Conservation (phyloP, 2,113 vertebrate genomes). For the Caretta caretta region DNA sequence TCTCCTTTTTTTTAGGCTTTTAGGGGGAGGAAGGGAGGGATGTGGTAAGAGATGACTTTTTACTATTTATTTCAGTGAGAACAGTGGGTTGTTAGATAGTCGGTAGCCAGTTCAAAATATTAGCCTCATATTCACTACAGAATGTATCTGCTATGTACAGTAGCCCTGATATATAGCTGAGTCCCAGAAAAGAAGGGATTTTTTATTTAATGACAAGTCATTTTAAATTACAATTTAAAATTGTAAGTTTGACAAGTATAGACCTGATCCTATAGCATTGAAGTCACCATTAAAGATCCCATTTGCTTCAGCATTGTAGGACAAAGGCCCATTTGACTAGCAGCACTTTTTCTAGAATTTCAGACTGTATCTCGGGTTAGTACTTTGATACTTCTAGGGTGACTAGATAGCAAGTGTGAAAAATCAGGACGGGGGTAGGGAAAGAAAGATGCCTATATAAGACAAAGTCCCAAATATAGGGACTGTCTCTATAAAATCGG, state of each 20-base stretch:
- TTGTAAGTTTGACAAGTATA: accelerated
- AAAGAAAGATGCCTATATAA: too few relatives aligned
- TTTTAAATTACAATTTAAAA: background rate
- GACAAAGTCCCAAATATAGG: too few relatives aligned
- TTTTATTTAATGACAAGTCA: background rate
- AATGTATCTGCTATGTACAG: background rate
- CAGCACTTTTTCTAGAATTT: background rate
- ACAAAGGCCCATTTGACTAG: background rate
- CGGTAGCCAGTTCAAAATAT: background rate
- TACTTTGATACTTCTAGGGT: accelerated
- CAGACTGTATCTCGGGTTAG: accelerated
- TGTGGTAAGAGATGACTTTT: background rate
- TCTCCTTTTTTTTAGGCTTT: background rate
- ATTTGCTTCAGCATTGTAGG: background rate
- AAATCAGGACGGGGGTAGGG: too few relatives aligned
- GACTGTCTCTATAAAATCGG: too few relatives aligned
- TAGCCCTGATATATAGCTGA: background rate
- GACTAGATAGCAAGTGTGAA: background rate
- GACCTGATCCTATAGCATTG: background rate
- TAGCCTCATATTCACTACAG: background rate
- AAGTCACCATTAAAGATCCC: background rate
- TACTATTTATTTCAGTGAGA: background rate
- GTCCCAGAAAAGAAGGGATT: background rate
- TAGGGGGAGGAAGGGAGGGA: background rate
- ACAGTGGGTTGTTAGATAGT: background rate